Base-by-base conservation (phyloP, 2,888 invertebrate species). In the Tenthredo scrophulariae region DNA sequence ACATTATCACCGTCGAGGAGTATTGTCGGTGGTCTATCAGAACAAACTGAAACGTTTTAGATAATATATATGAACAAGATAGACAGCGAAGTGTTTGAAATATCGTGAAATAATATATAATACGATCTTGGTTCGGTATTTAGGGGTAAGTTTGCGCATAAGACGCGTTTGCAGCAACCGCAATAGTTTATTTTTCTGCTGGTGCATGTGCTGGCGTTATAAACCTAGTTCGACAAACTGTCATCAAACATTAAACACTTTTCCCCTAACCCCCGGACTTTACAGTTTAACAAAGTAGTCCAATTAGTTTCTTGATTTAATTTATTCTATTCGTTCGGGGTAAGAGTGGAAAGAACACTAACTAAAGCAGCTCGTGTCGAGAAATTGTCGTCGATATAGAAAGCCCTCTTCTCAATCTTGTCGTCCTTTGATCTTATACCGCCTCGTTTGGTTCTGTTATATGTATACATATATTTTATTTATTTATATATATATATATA, bases 231-330 rank as follows among this genome's bases (percentile, higher is more conserved):
- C 33, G 54, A 29, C n/a, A 77, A 77, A 77, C 33, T 77, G 77
- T 77, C 54, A 33, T 77, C 54, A 33, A 77, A 77, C 50, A 29
- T 43, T 33, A 33, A 77, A 77, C 77, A 33, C 33, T 33, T 33
- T 33, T 15, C 33, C 33, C 18, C 33, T 33, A 1, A 13, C 13
- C 33, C 18, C 29, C 26, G 1, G 3, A 62, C 10, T 67, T n/a
- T n/a, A 7, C 6, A 33, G 26, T 33, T 26, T 33, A 77, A 77
- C 77, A 77, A 77, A 77, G 33, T 77, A 15, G 77, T 77, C 77
- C 50, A 77, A 77, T 77, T 77, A 77, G 77, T 77, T 54, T 77
- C 50, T 26, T 6, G 54, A 77, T 46, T 77, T 54, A 54, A 77
- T 77, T 77, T 77, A 77, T 75, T 75, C 46, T 26, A 46, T 26